phyloP scores from a whole-genome alignment of 2,113 vertebrate species.

The Cromileptes altivelis region DNA sequence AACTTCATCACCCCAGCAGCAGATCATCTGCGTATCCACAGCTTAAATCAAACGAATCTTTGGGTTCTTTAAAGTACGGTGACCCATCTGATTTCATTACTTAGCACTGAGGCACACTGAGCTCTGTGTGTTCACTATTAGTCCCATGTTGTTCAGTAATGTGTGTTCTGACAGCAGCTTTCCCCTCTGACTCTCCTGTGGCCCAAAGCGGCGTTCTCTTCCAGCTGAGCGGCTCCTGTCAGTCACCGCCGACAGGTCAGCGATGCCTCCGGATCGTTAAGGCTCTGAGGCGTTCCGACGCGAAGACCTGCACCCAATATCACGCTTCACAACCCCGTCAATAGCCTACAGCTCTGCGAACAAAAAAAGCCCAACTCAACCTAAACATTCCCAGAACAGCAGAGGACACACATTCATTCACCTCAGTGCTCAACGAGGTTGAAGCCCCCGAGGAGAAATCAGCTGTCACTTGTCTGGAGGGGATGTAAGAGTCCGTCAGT shows the following conservation, averaged over 20 bases:
- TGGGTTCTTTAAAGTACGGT: background rate
- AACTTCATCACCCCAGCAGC: too few relatives aligned
- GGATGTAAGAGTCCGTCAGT: slow-evolving; percentile 12
- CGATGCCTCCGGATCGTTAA: slow-evolving; percentile 53
- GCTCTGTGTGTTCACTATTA: background rate
- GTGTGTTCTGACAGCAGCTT: slow-evolving; percentile 17
- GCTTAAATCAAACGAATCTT: background rate
- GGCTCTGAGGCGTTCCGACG: slow-evolving; percentile 45
- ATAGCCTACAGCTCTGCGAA: slow-evolving; percentile 33
- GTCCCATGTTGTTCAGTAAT: background rate
- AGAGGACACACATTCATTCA: slow-evolving; percentile 33
- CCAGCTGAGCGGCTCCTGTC: slow-evolving; percentile 56
- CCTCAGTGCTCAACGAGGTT: slow-evolving; percentile 32
- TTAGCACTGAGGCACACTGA: background rate
- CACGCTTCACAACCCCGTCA: slow-evolving; percentile 69
- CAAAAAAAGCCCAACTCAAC: slow-evolving; percentile 15
- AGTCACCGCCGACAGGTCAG: slow-evolving; percentile 43
- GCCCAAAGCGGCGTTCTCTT: slow-evolving; percentile 35
- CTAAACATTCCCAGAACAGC: slow-evolving; percentile 53
- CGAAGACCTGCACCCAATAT: slow-evolving; percentile 69
- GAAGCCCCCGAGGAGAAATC: slow-evolving; percentile 33
- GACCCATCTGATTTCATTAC: background rate
- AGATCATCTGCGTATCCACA: too few relatives aligned
- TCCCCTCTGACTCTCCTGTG: slow-evolving; percentile 12
- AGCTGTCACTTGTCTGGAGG: slow-evolving; percentile 31